Evolutionary conservation across 2,797 vertebrate genomes (phyloP).

Genomic region (Pantherophis vulpinus): DNA sequence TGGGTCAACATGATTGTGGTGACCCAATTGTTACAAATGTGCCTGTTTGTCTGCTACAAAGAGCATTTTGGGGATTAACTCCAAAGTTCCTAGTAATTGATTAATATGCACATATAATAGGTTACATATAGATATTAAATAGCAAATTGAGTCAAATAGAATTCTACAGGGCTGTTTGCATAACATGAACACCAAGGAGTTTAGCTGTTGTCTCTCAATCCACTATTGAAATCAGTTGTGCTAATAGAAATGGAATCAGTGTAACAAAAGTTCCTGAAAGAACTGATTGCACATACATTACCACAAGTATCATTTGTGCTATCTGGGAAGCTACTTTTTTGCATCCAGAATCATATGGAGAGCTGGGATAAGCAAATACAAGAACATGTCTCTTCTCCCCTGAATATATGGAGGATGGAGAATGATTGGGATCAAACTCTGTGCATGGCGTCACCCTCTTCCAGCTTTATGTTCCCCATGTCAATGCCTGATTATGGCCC

Average conservation of each 20-base stretch:
- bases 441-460: background rate
- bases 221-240: background rate
- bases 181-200: background rate
- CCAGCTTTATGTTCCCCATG: background rate
- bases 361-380: background rate
- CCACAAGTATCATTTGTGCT: background rate
- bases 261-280: background rate
- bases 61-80: background rate
- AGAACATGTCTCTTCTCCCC: background rate
- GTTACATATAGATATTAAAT: background rate
- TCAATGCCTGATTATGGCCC: background rate
- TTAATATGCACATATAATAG: background rate
- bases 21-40: background rate
- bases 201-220: background rate
- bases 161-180: background rate
- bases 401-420: background rate
- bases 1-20: background rate
- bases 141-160: background rate
- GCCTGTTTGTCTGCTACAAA: background rate
- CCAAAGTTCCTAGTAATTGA: background rate
- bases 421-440: background rate
- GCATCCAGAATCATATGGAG: background rate
- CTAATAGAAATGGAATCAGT: background rate
- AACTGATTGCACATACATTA: background rate
- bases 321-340: background rate